Conservation (phyloP, 1,140 invertebrate species). For the Andrena cerasifolii region DNA sequence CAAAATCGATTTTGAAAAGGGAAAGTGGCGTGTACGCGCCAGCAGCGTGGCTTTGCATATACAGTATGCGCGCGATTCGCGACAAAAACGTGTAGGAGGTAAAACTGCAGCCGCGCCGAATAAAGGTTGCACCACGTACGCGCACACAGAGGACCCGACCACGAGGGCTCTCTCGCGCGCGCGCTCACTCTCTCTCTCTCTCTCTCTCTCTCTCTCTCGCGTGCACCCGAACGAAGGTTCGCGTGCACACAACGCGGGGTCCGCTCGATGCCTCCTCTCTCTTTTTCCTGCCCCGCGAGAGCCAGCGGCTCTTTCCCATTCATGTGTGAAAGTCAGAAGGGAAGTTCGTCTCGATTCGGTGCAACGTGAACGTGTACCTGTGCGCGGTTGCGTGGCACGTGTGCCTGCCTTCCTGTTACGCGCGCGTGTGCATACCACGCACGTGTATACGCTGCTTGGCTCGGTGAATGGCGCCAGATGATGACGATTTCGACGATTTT, state of each 20-base stretch:
- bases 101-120: conserved; percentile 41
- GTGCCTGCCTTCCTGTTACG: conserved; percentile 52
- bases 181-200: too few relatives aligned
- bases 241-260: neutral
- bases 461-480: conserved; percentile 49
- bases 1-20: conserved; percentile 79
- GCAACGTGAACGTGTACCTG: conserved; percentile 38
- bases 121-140: conserved; percentile 39
- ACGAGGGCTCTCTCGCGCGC: neutral
- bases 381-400: conserved; percentile 53
- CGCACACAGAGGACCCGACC: conserved; percentile 2
- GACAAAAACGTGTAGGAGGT: conserved; percentile 48
- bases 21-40: conserved; percentile 70
- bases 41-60: conserved; percentile 50
- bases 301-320: conserved; percentile 43
- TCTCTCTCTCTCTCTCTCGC: too few relatives aligned
- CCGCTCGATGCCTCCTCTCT: conserved; percentile 41
- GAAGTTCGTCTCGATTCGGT: conserved; percentile 37
- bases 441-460: conserved; percentile 19
- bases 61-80: conserved; percentile 39
- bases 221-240: neutral
- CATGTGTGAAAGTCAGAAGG: conserved; percentile 31
- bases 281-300: conserved; percentile 43
- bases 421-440: conserved; percentile 55
- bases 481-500: conserved; percentile 38